Conservation (phyloP, 2,888 invertebrate genomes). For the Stenchaetothrips biformis region DNA sequence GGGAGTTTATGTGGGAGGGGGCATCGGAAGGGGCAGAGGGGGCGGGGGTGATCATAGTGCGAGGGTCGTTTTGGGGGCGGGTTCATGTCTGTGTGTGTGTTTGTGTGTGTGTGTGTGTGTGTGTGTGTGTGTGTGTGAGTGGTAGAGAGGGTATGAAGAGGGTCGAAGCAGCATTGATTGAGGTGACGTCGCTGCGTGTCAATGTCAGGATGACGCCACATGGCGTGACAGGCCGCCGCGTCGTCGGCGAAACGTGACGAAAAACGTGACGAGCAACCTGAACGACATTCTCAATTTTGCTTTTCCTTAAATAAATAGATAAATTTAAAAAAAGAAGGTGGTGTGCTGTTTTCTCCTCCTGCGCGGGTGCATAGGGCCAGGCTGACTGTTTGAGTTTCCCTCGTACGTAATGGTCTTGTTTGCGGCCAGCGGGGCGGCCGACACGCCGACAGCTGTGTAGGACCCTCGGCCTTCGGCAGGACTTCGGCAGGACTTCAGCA, state of each 20-base stretch:
- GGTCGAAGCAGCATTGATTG: not conserved
- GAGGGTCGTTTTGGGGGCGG: not conserved
- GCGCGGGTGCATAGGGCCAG: too few relatives aligned
- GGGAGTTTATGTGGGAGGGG: not conserved
- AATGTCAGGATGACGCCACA: not conserved
- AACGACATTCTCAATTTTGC: too few relatives aligned
- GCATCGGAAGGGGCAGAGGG: not conserved
- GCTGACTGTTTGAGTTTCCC: too few relatives aligned
- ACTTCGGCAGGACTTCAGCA: too few relatives aligned
- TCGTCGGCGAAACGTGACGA: too few relatives aligned
- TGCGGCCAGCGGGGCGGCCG: too few relatives aligned
- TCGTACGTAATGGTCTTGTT: too few relatives aligned
- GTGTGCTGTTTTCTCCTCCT: too few relatives aligned
- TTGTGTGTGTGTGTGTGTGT: not conserved
- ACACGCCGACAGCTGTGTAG: too few relatives aligned
- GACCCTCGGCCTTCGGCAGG: too few relatives aligned
- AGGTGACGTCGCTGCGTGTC: not conserved
- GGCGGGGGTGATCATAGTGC: not conserved
- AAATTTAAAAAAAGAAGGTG: too few relatives aligned
- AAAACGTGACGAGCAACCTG: not conserved
- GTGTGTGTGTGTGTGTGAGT: not conserved
- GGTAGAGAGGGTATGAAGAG: not conserved
- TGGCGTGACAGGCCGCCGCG: not conserved
- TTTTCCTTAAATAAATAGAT: too few relatives aligned
- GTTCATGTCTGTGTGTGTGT: not conserved